These are phyloP conservation scores for Paramuricea clavata DNA, from an alignment of 92 coral and sea anemone genomes.

Conservation along the genomic window DNA sequence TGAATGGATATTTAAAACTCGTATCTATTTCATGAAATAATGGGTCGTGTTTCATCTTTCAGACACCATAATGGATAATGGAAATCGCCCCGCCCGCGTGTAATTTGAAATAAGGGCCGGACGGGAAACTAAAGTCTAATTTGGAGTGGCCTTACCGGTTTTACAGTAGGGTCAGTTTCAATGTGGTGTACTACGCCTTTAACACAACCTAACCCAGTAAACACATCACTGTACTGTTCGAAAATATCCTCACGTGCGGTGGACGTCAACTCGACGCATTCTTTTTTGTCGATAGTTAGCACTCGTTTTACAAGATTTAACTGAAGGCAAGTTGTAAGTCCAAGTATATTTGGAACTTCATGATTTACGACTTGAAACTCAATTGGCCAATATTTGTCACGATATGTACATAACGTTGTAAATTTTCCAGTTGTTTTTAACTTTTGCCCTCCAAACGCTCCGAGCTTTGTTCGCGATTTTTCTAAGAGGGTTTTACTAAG, in stretches of 20 bases:
- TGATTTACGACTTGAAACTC: not conserved
- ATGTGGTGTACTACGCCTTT: conserved; percentile 18
- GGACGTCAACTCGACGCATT: not conserved
- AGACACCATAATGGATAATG: too few relatives aligned
- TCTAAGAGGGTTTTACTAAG: not conserved
- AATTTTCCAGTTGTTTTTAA: not conserved
- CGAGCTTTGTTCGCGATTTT: not conserved
- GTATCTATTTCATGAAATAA: too few relatives aligned
- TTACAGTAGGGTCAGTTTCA: not conserved
- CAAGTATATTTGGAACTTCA: not conserved
- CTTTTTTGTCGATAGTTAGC: not conserved
- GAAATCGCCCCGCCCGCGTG: too few relatives aligned
- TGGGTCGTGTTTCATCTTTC: too few relatives aligned
- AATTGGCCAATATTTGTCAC: not conserved
- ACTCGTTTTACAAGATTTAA: conserved; percentile 17
- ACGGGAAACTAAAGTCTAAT: too few relatives aligned
- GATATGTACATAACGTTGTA: not conserved
- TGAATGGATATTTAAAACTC: too few relatives aligned
- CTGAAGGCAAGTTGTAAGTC: not conserved
- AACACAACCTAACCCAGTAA: not conserved
- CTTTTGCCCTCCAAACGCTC: not conserved
- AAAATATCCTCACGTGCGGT: not conserved
- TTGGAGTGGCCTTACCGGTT: too few relatives aligned
- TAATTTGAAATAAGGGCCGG: too few relatives aligned
- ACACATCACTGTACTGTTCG: conserved; percentile 17